Base-by-base conservation (phyloP, 2,888 invertebrate species). In the Mythimna ferrago region DNA sequence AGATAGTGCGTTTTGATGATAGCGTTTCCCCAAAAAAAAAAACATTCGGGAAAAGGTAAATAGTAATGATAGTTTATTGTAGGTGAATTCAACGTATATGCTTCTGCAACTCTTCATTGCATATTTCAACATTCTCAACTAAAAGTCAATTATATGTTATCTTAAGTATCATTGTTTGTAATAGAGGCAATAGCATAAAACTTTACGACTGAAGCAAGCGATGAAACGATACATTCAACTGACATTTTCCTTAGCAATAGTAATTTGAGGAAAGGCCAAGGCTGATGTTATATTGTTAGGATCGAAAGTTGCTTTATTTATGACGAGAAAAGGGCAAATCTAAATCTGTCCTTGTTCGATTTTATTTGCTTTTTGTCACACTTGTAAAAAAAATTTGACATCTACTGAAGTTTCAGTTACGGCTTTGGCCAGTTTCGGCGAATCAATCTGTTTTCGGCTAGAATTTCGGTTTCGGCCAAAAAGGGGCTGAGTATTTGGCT, bases 191-290 rank as follows among this genome's bases (percentile, higher is more conserved):
- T 64, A 76, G 2, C 11, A 77, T 77, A 67, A 71, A 77, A 53
- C n/a, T 62, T 68, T 51, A 82, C 63, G 68, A 66, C 54, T 73
- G 35, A 38, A 66, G 32, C 71, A 10, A 81, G 48, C 66, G 9
- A 66, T 66, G 54, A 71, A 60, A 66, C 38, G 56, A 26, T 38
- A 3, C 53, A 21, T 69, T 75, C 56, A 58, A 41, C 79, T 78
- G 79, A 72, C 80, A 82, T 82, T 82, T 78, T 66, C 78, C 53
- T 35, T 41, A 71, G 78, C 48, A 72, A 66, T 60, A 66, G 26
- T 66, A 16, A 66, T 66, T 80, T n/a, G n/a, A 68, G 35, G 6
- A 80, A 80, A 80, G 78, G 82, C 41, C 67, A 80, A 80, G 82
- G 78, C 11, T 68, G 32, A 61, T 32, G 32, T 6, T 63, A 53